Evolutionary conservation across 2,113 vertebrate genomes (phyloP), one percentile per base, ranked within the genome.

Genomic region (Corythaeola cristata): DNA sequence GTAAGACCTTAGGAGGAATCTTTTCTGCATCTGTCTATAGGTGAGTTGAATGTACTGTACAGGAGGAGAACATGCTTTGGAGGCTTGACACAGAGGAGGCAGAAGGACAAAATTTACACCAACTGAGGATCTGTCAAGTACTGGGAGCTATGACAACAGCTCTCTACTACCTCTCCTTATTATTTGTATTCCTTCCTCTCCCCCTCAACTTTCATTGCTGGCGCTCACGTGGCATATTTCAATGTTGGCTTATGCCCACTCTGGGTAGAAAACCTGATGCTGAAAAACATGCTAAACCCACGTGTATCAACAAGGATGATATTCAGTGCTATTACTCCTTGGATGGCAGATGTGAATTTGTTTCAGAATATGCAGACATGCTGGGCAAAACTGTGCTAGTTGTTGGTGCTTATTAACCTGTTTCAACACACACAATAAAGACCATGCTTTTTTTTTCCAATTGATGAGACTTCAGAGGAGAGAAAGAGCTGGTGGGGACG

Each of bases 91-190:
- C 1, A 35, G 9, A 20, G 18, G 8, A 83, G 44, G 24, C 77
- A 49, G 41, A 92, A 53, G 11, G 20, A 75, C 28, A 79, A 59
- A 60, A 85, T 87, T 92, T 74, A 67, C 32, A 64, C 75, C 64
- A 45, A 0, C 13, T 63, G 53, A 88, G 56, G 21, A 72, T 72
- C 52, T 84, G 44, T 88, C 63, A 89, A 86, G 47, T 82, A 26
- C 55, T 74, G 60, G 83, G 56, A 95, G 60, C 91, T 89, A 75
- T 81, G 76, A 93, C 86, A 93, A 89, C 60, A 89, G 35, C 13
- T 74, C 37, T 23, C 35, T 84, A 44, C 50, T 89, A 67, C 30
- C 18, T 69, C 53, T 13, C 8, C 11, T 16, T 71, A 71, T 90
- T 96, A 71, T 90, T 59, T 81, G 59, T 71, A 63, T 96, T 90